These are phyloP conservation scores for Caenorhabditis macrosperma DNA, from an alignment of 2,888 invertebrate species.

Conservation along the genomic window DNA sequence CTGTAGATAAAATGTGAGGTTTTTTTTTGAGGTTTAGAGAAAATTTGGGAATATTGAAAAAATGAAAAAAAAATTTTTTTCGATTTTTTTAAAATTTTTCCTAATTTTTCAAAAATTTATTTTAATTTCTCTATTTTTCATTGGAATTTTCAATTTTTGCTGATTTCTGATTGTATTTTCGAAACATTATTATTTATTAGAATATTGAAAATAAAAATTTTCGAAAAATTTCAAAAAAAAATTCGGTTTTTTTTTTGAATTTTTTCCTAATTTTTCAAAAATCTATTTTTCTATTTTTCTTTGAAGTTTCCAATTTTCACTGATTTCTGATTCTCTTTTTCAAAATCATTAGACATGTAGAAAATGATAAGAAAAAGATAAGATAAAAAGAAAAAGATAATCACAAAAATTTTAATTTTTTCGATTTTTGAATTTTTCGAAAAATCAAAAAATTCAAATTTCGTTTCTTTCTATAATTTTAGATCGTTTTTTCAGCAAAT, in stretches of 20 bases:
- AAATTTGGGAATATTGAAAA: not conserved
- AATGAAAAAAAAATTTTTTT: not conserved
- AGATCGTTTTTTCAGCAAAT: no score
- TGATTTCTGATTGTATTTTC: not conserved
- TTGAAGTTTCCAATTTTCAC: no score
- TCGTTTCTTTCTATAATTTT: no score
- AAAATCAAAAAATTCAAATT: no score
- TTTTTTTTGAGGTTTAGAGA: not conserved
- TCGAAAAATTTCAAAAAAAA: not conserved
- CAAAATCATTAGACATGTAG: no score
- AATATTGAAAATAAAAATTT: not conserved
- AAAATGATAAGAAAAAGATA: not conserved
- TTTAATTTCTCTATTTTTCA: no score
- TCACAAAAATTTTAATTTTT: no score
- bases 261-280: not conserved
- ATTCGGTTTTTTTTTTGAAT: constrained; percentile 3
- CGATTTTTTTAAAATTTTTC: not conserved
- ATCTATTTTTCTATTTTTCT: not conserved
- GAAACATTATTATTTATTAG: not conserved
- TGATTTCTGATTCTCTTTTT: no score
- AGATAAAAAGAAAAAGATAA: no score
- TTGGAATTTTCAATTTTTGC: no score
- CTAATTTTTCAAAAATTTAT: not conserved
- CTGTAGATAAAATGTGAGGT: no score
- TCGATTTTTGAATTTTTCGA: no score